These are phyloP conservation scores for Eupithecia subfuscata DNA, from an alignment of 2,888 invertebrate species.

Conservation along the genomic window DNA sequence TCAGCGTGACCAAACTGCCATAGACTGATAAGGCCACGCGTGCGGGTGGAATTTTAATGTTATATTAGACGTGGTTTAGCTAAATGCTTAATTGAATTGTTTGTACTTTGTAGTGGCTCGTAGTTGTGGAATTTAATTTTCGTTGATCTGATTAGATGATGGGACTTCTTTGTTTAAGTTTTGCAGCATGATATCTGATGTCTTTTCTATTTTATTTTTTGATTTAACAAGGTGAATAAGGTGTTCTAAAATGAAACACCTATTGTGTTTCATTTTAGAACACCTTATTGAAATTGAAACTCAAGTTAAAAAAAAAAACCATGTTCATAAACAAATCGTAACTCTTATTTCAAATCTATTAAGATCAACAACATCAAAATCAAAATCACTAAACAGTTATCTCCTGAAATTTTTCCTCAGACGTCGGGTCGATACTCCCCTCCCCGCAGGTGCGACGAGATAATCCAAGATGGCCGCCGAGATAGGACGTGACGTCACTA, in stretches of 20 bases:
- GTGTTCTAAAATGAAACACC: too few relatives aligned
- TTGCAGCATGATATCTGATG: neutral
- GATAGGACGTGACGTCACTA: constrained; percentile 85
- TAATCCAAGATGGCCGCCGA: constrained; percentile 85
- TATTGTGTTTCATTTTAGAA: too few relatives aligned
- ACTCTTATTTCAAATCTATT: neutral
- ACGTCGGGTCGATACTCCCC: constrained; percentile 78
- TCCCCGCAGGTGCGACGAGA: constrained; percentile 83
- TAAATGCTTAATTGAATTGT: constrained; percentile 62
- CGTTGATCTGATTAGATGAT: constrained; percentile 34
- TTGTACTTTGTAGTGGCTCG: constrained; percentile 37
- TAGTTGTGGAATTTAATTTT: constrained; percentile 43
- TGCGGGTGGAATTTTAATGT: constrained; percentile 75
- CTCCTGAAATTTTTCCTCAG: constrained; percentile 76
- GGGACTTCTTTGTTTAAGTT: neutral
- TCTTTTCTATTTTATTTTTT: neutral
- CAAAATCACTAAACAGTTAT: constrained; percentile 55
- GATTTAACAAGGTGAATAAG: too few relatives aligned
- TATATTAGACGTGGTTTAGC: constrained; percentile 54
- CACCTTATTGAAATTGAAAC: neutral
- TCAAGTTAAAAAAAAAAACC: neutral
- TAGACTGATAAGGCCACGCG: constrained; percentile 72
- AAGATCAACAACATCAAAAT: constrained; percentile 36
- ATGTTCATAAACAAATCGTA: neutral
- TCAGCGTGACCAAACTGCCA: constrained; percentile 76